Conservation (phyloP, 1,140 invertebrate genomes). For the Neodiprion pinetum region DNA sequence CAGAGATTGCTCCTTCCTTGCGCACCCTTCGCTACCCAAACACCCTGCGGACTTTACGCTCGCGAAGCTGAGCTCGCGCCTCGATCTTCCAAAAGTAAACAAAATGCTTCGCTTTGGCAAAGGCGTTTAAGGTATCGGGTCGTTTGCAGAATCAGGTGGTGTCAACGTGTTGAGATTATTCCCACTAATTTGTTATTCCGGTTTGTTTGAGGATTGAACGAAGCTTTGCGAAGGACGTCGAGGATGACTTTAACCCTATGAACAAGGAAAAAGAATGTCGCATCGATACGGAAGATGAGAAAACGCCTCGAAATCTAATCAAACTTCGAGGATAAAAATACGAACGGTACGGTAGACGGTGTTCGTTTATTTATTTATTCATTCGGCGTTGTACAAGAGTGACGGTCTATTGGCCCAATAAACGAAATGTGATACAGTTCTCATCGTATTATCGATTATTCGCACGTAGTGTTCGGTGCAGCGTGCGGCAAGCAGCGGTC, state of each 20-base stretch:
- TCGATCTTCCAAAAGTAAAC: neutral
- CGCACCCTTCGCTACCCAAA: neutral
- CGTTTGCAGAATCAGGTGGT: too few species aligned
- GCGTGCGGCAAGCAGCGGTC: neutral
- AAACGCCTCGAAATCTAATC: too few species aligned
- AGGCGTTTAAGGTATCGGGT: too few species aligned
- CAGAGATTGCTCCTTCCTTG: neutral
- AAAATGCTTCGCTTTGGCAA: neutral
- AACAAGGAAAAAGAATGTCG: too few species aligned
- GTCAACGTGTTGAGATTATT: too few species aligned
- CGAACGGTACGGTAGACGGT: neutral
- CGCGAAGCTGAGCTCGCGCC: neutral
- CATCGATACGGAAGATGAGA: too few species aligned
- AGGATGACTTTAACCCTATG: too few species aligned
- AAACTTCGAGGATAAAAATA: too few species aligned
- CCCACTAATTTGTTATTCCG: too few species aligned
- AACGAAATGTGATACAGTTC: constrained; percentile 7
- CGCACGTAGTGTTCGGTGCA: neutral
- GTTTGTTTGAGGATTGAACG: too few species aligned
- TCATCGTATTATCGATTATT: constrained; percentile 7
- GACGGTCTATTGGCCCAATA: constrained; percentile 2
- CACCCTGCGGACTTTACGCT: neutral
- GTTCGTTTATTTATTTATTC: neutral
- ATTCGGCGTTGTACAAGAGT: neutral
- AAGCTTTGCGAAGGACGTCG: too few species aligned